phyloP scores from a whole-genome alignment of 1,140 invertebrate species.

The Musca domestica region DNA sequence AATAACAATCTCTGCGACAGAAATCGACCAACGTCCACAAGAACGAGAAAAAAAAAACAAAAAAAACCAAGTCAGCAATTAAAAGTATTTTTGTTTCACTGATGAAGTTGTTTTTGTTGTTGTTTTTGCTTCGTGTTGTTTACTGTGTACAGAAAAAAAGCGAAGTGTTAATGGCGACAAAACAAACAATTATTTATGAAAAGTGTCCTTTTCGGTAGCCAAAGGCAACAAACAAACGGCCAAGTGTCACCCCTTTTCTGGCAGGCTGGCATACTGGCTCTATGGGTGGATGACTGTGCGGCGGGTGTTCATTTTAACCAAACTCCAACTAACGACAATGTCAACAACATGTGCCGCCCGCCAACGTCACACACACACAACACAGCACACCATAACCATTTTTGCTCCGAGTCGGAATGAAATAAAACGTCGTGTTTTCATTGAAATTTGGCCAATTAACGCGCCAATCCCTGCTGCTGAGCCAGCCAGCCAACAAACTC shows the following conservation, averaged over 20 bases:
- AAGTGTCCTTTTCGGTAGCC: constrained; percentile 20
- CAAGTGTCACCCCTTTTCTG: background rate
- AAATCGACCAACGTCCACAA: too few relatives aligned
- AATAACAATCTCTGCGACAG: too few relatives aligned
- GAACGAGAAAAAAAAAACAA: too few relatives aligned
- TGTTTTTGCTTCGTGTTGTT: too few relatives aligned
- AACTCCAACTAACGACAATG: background rate
- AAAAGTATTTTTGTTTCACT: too few relatives aligned
- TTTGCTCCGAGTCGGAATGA: too few relatives aligned
- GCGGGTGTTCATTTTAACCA: background rate
- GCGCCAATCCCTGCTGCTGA: background rate
- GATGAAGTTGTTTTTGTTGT: too few relatives aligned
- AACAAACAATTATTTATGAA: constrained; percentile 1
- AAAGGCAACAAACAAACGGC: constrained; percentile 4
- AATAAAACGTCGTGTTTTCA: constrained; percentile 24
- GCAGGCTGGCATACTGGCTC: background rate
- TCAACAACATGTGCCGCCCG: constrained; percentile 8
- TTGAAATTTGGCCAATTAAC: constrained; percentile 29
- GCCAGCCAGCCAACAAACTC: too few relatives aligned
- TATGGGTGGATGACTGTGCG: background rate
- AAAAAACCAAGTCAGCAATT: too few relatives aligned
- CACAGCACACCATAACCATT: too few relatives aligned
- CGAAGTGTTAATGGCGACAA: constrained; percentile 13
- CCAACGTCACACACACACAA: background rate
- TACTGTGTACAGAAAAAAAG: too few relatives aligned